Evolutionary conservation across 2,888 invertebrate genomes (phyloP).

Genomic region (Harmothoe impar): DNA sequence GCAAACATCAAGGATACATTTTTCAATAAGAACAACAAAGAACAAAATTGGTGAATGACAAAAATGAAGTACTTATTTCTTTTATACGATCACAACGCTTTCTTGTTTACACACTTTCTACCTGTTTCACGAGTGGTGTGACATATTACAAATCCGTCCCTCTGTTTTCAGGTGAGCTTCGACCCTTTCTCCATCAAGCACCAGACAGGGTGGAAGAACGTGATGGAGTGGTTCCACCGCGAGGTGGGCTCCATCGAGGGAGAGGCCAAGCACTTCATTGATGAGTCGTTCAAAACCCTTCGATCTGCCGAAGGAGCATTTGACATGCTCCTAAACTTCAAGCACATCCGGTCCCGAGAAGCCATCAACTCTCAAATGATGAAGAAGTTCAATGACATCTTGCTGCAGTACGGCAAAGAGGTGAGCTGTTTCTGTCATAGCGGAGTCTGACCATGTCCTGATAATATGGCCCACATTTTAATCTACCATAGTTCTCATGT

Average conservation of each 20-base stretch:
- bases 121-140: not conserved
- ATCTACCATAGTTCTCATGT: no score
- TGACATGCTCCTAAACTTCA: conserved; percentile 90
- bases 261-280: conserved; percentile 93
- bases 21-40: no score
- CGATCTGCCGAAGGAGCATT: conserved; percentile 92
- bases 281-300: conserved; percentile 92
- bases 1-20: no score
- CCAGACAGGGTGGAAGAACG: conserved; percentile 93
- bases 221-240: conserved; percentile 90
- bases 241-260: conserved; percentile 90
- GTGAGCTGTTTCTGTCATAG: conserved; percentile 85
- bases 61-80: no score
- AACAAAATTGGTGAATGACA: no score
- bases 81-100: no score
- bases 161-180: conserved; percentile 88
- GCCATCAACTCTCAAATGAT: conserved; percentile 89
- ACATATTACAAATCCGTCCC: not conserved
- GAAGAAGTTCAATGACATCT: conserved; percentile 92
- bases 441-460: no score
- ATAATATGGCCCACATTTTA: no score
- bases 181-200: conserved; percentile 91
- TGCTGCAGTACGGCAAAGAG: conserved; percentile 93
- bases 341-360: conserved; percentile 90
- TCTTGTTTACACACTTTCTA: no score